phyloP scores from a whole-genome alignment of 1,140 invertebrate genomes.

The Drosophila equinoxialis region DNA sequence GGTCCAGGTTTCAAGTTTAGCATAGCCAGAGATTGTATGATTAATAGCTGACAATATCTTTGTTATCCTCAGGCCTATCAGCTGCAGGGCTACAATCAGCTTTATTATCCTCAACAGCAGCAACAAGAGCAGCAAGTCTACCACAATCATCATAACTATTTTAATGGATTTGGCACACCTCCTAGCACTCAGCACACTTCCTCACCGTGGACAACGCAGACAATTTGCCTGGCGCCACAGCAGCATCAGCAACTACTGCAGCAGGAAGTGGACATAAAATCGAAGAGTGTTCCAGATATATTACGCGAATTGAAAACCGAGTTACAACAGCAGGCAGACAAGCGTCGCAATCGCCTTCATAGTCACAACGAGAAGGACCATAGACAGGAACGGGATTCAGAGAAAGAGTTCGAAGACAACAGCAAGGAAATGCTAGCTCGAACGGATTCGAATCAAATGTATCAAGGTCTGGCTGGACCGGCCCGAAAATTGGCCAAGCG shows the following conservation, averaged over 20 bases:
- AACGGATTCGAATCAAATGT: conserved; percentile 82
- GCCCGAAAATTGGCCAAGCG: conserved; percentile 88
- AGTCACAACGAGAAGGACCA: conserved; percentile 70
- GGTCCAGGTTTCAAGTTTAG: too few relatives aligned
- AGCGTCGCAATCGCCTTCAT: conserved; percentile 82
- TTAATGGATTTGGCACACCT: conserved; percentile 66
- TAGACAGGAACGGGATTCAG: conserved; percentile 15
- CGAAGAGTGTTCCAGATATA: conserved; percentile 89
- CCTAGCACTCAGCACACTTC: conserved; percentile 6
- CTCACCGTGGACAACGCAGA: conserved; percentile 28
- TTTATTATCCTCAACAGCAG: conserved; percentile 72
- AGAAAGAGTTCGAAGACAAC: conserved; percentile 10
- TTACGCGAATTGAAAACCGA: conserved; percentile 88
- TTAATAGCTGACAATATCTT: background rate
- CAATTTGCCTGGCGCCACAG: conserved; percentile 49
- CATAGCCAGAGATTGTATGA: too few relatives aligned
- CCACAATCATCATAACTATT: conserved; percentile 67
- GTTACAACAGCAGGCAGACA: conserved; percentile 80
- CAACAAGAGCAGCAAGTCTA: conserved; percentile 82
- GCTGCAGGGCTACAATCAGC: conserved; percentile 51
- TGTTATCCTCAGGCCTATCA: conserved; percentile 39
- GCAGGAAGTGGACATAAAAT: conserved; percentile 82
- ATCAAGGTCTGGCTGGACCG: conserved; percentile 84
- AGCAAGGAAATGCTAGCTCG: conserved; percentile 20
- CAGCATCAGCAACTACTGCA: conserved; percentile 67